Evolutionary conservation across 2,797 vertebrate genomes (phyloP), one percentile per base, ranked within the genome.

Genomic region (Phaenicophaeus curvirostris): DNA sequence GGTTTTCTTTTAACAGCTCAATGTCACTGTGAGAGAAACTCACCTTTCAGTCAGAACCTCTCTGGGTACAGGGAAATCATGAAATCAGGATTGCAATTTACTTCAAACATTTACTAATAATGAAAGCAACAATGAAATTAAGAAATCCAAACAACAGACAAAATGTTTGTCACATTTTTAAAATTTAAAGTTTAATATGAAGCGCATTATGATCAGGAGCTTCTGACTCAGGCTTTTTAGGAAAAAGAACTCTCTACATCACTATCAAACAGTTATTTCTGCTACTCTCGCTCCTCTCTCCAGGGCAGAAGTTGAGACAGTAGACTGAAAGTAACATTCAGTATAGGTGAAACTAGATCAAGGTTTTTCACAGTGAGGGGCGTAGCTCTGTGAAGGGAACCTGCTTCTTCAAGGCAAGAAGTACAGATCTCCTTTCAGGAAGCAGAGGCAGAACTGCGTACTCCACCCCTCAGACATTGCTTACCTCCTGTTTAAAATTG

Each of bases 401-500:
- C 15, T 20, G 24, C 20, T 84, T 42, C 61, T 84, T 84, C 69
- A 71, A 51, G 33, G 3, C 31, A 50, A 67, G 15, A 8, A 35
- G 25, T 20, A 28, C 4, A 28, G 50, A 37, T 15, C 17, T 7
- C 9, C 35, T 31, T 57, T 33, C 11, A 37, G 18, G 55, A 83
- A 44, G 21, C 10, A 39, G 67, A 31, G 16, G 21, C 31, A 68
- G 44, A 89, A 83, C 28, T 0, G 0, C 4, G 4, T 16, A 1
- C 15, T 31, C 78, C 23, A 37, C 30, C 27, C 19, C 13, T 59
- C 20, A 4, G 6, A n/a, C 50, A 13, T 2, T 4, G 9, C 16
- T 72, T 59, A 35, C 24, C 16, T 80, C 54, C 42, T 54, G 31
- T 59, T 72, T 5, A 27, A 11, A 74, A 67, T 23, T 7, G 48